A percentile compares a stretch with the other conserved stretches of the same genome.
These are phyloP conservation scores for Acestrorhynchus altus DNA, from an alignment of 2,797 vertebrate species.

Conservation along the genomic window DNA sequence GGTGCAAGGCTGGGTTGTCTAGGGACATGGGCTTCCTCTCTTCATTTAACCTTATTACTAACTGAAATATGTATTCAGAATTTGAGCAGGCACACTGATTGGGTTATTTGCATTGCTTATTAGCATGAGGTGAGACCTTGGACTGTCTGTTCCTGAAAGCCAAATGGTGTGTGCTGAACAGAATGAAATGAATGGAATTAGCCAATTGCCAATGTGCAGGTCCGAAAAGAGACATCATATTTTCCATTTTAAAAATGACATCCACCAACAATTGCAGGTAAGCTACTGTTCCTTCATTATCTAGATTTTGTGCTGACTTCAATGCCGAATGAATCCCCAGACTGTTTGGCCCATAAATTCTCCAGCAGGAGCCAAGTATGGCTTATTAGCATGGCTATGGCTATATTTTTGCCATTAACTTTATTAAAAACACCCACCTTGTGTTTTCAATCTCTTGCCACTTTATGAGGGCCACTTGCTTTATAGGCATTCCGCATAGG, in stretches of 20 bases:
- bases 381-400: background rate
- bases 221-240: background rate
- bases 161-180: background rate
- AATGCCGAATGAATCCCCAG: background rate
- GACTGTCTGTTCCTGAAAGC: background rate
- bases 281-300: constrained; percentile 7
- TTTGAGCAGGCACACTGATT: background rate
- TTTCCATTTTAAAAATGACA: background rate
- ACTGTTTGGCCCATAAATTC: background rate
- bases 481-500: background rate
- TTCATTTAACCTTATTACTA: background rate
- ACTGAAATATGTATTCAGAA: background rate
- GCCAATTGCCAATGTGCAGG: background rate
- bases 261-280: background rate
- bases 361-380: background rate
- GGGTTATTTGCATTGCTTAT: constrained; percentile 24
- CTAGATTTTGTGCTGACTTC: background rate
- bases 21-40: background rate
- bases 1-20: background rate
- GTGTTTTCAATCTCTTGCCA: background rate
- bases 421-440: background rate
- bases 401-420: background rate
- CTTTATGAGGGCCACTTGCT: background rate
- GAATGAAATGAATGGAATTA: background rate
- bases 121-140: constrained; percentile 15